phyloP scores from a whole-genome alignment of 2,888 invertebrate genomes.

The Drosophila neoperkinsi region DNA sequence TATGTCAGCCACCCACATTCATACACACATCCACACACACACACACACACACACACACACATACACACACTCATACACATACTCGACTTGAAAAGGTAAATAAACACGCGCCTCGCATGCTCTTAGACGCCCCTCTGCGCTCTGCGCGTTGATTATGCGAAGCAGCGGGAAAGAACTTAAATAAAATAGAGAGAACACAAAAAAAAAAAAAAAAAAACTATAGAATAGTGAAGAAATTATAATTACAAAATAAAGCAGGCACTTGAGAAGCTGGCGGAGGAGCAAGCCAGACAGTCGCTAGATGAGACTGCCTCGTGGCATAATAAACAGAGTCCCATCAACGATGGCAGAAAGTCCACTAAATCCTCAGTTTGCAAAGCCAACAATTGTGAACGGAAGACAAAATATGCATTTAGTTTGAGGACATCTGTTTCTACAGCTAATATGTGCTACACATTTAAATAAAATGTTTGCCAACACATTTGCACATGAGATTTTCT shows the following conservation, averaged over 20 bases:
- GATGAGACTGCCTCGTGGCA: slow-evolving; percentile 18
- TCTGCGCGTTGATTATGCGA: slow-evolving; percentile 53
- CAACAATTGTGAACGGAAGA: not conserved
- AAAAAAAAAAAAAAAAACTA: not conserved
- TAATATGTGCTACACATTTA: not conserved
- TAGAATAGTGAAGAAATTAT: slow-evolving; percentile 60
- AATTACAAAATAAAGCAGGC: slow-evolving; percentile 76
- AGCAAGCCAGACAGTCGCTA: slow-evolving; percentile 14
- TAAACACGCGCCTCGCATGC: slow-evolving; percentile 69
- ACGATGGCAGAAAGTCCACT: not conserved
- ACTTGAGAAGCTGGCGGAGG: slow-evolving; percentile 52
- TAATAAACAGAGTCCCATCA: slow-evolving; percentile 8
- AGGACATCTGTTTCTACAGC: not conserved
- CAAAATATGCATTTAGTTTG: not conserved
- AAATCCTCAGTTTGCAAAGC: not conserved
- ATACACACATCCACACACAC: slow-evolving; percentile 21
- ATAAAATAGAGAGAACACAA: slow-evolving; percentile 16
- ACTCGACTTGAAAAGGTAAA: slow-evolving; percentile 58
- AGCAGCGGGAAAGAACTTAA: slow-evolving; percentile 28
- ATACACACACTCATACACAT: slow-evolving; percentile 8
- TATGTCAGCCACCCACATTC: slow-evolving; percentile 61
- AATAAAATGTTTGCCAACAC: not conserved
- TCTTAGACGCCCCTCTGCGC: slow-evolving; percentile 36
- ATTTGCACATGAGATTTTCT: not conserved
- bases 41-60: slow-evolving; percentile 22